Base-by-base conservation (phyloP, 2,113 vertebrate species). In the Piprites chloris region DNA sequence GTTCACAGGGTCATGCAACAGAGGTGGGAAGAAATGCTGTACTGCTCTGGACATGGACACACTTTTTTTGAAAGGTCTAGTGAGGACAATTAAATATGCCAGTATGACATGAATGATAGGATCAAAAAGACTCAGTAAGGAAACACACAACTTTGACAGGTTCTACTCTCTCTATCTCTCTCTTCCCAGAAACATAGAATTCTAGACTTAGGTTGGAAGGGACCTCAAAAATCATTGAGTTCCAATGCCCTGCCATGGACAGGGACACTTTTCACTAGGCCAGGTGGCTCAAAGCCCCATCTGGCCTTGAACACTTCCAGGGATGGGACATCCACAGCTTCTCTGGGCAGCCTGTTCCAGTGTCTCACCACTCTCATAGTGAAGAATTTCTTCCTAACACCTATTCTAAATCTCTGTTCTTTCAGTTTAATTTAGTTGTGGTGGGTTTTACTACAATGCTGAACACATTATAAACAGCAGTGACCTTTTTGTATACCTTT, bases 21-120 rank as follows among this genome's bases (percentile, higher is more conserved):
- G n/a, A 56, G 22, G 10, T 18, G 28, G 17, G 26, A 79, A 75
- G 26, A 80, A 84, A 5, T 13, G 11, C 28, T 67, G 37, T n/a
- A 37, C 15, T 37, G 14, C 7, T 30, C 35, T 74, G 35, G 33
- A 74, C 0, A 1, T 3, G 12, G 9, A 33, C 42, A 63, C 0
- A 21, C 14, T 12, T 14, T 63, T 77, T 42, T 50, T 5, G 12
- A 58, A 86, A 58, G 26, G 62, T 22, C 16, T 83, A 30, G 7
- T 3, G 9, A 22, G 9, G 12, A 3, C 7, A 66, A 3, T 74
- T 37, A 87, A 71, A 28, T 37, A 66, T 37, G 16, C 14, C 33
- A 59, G n/a, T 27, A 67, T 12, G 17, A 84, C n/a, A 80, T 5
- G 5, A 12, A 53, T 12, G n/a, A 73, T 9, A 39, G 8, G 11